phyloP scores from a whole-genome alignment of 2,888 invertebrate genomes.

The Acrobasis suavella region DNA sequence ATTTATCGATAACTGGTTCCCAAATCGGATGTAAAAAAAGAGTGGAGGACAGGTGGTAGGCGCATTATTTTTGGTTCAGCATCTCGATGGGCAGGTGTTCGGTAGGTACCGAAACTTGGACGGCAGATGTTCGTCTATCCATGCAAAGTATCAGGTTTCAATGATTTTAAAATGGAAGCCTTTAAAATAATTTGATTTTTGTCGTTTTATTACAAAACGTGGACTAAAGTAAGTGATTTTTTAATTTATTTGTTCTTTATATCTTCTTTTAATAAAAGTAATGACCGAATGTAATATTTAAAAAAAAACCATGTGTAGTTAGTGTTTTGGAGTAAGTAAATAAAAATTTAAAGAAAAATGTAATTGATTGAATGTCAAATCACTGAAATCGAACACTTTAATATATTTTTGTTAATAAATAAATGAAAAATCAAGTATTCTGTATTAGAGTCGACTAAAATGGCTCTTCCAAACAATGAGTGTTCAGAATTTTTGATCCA shows the following conservation, averaged over 20 bases:
- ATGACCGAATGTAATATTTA: no score
- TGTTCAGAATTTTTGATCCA: background rate
- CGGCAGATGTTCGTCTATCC: slow-evolving; percentile 10
- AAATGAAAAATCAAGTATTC: background rate
- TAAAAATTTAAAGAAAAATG: background rate
- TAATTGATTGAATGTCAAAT: background rate
- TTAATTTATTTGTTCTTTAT: no score
- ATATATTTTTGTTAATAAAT: no score
- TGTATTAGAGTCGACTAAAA: background rate
- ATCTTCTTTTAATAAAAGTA: no score
- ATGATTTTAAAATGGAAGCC: background rate
- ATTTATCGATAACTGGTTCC: slow-evolving; percentile 12
- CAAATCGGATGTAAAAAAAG: slow-evolving; percentile 28
- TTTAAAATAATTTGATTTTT: no score
- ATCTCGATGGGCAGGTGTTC: slow-evolving; percentile 2
- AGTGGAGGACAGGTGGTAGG: slow-evolving; percentile 9
- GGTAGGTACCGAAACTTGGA: slow-evolving; percentile 1
- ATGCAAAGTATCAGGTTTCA: slow-evolving; percentile 1
- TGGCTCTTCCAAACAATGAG: background rate
- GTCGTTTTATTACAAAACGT: no score
- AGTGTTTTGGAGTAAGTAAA: no score
- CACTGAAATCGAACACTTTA: background rate
- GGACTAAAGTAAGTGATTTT: no score
- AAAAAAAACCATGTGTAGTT: no score
- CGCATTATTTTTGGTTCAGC: slow-evolving; percentile 8